Conservation (phyloP, 2,888 invertebrate species). For the Caenorhabditis macrosperma region DNA sequence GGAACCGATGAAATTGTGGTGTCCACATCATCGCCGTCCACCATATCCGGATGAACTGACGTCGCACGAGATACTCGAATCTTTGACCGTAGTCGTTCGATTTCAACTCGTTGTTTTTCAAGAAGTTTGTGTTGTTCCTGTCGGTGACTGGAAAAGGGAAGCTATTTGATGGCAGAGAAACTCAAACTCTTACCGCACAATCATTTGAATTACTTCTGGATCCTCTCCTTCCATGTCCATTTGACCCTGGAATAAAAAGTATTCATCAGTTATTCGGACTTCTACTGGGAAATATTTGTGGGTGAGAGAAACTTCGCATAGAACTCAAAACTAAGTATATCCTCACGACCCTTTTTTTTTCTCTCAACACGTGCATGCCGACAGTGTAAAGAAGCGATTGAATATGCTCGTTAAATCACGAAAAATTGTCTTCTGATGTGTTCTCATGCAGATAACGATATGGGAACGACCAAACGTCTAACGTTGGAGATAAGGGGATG, state of each 20-base stretch:
- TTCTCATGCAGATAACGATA: not conserved
- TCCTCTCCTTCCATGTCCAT: constrained; percentile 60
- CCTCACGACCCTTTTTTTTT: constrained; percentile 14
- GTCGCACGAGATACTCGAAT: constrained; percentile 37
- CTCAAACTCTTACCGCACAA: constrained; percentile 34
- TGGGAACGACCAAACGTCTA: not conserved
- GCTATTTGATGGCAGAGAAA: not conserved
- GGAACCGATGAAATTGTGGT: constrained; percentile 18
- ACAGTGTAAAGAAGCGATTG: constrained; percentile 25
- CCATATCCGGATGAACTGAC: constrained; percentile 49
- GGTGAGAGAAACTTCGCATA: not conserved
- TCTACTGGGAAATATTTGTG: not conserved
- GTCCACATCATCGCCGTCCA: constrained; percentile 14
- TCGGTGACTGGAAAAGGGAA: constrained; percentile 54
- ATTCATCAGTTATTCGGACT: no score
- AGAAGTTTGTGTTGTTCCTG: constrained; percentile 60
- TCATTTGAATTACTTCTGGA: constrained; percentile 58
- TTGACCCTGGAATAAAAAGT: constrained; percentile 48
- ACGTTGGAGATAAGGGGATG: not conserved
- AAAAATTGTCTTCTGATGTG: not conserved
- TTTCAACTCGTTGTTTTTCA: constrained; percentile 64
- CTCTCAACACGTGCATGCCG: not conserved
- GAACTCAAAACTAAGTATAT: not conserved
- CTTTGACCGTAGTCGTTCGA: constrained; percentile 58
- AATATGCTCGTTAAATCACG: constrained; percentile 32